These are phyloP conservation scores for Triplophysa dalaica DNA, from an alignment of 2,113 vertebrate species.

Conservation along the genomic window DNA sequence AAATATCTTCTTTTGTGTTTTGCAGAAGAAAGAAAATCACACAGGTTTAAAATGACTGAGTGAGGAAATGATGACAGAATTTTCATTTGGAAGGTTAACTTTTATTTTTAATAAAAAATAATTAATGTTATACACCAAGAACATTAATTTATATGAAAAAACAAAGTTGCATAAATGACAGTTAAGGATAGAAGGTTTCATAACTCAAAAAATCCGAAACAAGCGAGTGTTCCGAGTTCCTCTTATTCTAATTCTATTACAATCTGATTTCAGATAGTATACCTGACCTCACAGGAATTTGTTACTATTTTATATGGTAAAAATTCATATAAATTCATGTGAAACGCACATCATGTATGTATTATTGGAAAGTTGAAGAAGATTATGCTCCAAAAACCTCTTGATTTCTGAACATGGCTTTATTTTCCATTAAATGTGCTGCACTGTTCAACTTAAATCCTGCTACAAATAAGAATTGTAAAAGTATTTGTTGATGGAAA, in stretches of 20 bases:
- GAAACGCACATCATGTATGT: too few species aligned
- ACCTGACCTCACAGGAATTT: too few species aligned
- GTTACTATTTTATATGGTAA: too few species aligned
- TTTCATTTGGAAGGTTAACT: too few species aligned
- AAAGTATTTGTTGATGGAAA: conserved; percentile 1
- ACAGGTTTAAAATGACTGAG: too few species aligned
- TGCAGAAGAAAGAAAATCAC: too few species aligned
- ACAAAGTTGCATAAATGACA: conserved; percentile 1
- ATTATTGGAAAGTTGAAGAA: too few species aligned
- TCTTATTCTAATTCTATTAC: neutral
- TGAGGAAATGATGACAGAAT: too few species aligned
- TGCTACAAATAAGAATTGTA: neutral
- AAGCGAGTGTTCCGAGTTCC: neutral
- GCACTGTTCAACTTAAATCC: neutral
- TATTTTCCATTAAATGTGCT: neutral
- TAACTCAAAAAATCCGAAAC: conserved; percentile 5
- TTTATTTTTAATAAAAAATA: neutral
- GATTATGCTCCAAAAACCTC: neutral
- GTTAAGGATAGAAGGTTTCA: conserved; percentile 1
- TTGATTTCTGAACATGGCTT: neutral
- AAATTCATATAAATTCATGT: too few species aligned
- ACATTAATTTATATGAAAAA: neutral
- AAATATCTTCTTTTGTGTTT: too few species aligned
- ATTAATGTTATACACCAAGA: neutral
- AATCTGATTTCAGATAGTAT: neutral